Evolutionary conservation across 2,888 invertebrate species (phyloP).

Genomic region (Drosophila multiciliata): DNA sequence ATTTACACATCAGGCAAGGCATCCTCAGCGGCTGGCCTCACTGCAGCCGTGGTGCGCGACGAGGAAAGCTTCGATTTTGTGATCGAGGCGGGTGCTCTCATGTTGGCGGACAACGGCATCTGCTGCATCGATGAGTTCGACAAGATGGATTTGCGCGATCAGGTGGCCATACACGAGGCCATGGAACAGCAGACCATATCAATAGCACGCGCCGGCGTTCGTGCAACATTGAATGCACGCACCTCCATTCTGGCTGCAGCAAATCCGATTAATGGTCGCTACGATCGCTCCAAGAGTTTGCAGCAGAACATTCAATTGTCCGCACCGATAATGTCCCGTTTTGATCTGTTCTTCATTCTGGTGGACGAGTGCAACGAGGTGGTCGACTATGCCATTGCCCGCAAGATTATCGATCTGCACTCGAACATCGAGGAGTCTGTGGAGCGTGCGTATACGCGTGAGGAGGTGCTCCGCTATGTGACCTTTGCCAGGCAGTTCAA

Average conservation of each 20-base stretch:
- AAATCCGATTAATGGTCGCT: constrained; percentile 98
- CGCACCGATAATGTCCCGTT: constrained; percentile 99
- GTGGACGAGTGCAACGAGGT: constrained; percentile 98
- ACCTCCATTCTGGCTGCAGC: constrained; percentile 99
- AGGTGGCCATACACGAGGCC: constrained; percentile 99
- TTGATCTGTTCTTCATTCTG: constrained; percentile 99
- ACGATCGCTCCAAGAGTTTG: constrained; percentile 96
- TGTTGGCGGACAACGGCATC: constrained; percentile 99
- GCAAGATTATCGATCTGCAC: constrained; percentile 97
- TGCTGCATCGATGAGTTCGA: constrained; percentile 99
- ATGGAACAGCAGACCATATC: constrained; percentile 99
- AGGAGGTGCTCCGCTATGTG: constrained; percentile 97
- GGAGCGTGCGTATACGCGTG: constrained; percentile 92
- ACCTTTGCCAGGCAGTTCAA: constrained; percentile 98
- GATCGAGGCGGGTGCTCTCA: constrained; percentile 99
- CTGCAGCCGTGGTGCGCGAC: constrained; percentile 98
- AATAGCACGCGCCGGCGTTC: constrained; percentile 98
- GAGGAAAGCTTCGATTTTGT: constrained; percentile 99
- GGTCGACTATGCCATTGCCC: constrained; percentile 98
- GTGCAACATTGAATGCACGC: constrained; percentile 98
- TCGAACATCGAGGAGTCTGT: constrained; percentile 92
- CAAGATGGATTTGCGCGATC: constrained; percentile 99
- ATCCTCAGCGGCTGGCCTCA: constrained; percentile 98
- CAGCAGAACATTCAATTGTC: constrained; percentile 97
- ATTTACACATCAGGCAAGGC: constrained; percentile 99